Evolutionary conservation across 2,888 invertebrate genomes (phyloP).

Genomic region (Tryphoninae sp.): DNA sequence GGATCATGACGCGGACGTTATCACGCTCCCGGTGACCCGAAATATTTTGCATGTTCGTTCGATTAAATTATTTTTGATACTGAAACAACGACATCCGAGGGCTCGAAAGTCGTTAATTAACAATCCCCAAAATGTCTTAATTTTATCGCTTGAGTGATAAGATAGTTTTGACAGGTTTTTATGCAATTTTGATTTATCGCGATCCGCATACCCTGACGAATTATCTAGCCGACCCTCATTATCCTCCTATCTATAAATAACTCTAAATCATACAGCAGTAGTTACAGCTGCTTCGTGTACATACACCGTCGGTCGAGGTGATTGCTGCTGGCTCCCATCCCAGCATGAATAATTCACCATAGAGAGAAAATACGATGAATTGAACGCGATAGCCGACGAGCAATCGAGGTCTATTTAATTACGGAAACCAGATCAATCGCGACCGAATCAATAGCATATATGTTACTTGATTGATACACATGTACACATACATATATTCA

Average conservation of each 20-base stretch:
- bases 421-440: constrained; percentile 28
- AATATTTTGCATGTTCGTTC: not conserved
- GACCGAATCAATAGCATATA: constrained; percentile 35
- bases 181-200: too few relatives aligned
- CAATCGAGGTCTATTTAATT: constrained; percentile 44
- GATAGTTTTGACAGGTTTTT: too few relatives aligned
- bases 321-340: constrained; percentile 4
- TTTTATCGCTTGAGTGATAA: too few relatives aligned
- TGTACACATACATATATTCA: not conserved
- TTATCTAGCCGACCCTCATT: not conserved
- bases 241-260: not conserved
- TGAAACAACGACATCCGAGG: too few relatives aligned
- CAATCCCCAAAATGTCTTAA: too few relatives aligned
- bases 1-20: not conserved
- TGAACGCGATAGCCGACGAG: constrained; percentile 9
- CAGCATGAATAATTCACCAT: constrained; percentile 26
- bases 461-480: constrained; percentile 19
- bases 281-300: not conserved
- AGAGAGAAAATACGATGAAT: constrained; percentile 5
- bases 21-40: constrained; percentile 6
- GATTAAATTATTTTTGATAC: not conserved
- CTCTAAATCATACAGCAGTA: not conserved
- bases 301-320: not conserved
- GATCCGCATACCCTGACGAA: too few relatives aligned
- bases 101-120: too few relatives aligned